Percentiles rank a stretch among this genome's conserved stretches.
Evolutionary conservation across 2,113 vertebrate genomes (phyloP).

Genomic region (Suncus etruscus): DNA sequence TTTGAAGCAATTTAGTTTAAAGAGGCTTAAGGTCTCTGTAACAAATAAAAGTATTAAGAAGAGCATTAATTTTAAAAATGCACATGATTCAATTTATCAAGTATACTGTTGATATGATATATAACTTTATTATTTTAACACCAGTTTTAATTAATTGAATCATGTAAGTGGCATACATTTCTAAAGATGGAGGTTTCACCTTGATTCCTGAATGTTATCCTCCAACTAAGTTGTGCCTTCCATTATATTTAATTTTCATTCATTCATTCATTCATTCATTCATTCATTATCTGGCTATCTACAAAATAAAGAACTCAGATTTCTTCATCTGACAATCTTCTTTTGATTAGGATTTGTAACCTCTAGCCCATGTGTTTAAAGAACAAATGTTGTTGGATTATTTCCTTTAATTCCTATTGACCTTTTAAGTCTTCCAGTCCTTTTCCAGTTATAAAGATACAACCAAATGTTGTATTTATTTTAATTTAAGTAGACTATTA

Average conservation of each 20-base stretch:
- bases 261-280: background rate
- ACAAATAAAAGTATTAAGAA: background rate
- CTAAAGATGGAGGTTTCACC: background rate
- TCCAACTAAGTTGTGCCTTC: background rate
- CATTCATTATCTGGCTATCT: background rate
- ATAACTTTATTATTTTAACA: too few species aligned
- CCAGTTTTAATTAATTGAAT: background rate
- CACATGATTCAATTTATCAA: background rate
- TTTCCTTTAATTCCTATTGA: background rate
- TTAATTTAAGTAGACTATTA: background rate
- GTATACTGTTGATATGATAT: too few species aligned
- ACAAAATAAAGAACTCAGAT: background rate
- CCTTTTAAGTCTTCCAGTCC: background rate
- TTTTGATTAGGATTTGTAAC: background rate
- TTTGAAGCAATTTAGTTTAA: background rate
- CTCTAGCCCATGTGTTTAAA: background rate
- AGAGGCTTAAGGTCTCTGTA: slow-evolving; percentile 3
- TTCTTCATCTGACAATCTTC: background rate
- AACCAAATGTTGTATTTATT: background rate
- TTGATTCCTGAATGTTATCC: background rate
- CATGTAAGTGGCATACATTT: background rate
- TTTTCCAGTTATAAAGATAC: background rate
- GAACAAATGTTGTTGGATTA: background rate
- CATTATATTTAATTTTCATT: background rate
- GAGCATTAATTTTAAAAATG: background rate